A percentile compares a stretch with the other conserved stretches of the same genome.
Conservation (phyloP, 2,797 vertebrate species). For the Macropus fuliginosus region DNA sequence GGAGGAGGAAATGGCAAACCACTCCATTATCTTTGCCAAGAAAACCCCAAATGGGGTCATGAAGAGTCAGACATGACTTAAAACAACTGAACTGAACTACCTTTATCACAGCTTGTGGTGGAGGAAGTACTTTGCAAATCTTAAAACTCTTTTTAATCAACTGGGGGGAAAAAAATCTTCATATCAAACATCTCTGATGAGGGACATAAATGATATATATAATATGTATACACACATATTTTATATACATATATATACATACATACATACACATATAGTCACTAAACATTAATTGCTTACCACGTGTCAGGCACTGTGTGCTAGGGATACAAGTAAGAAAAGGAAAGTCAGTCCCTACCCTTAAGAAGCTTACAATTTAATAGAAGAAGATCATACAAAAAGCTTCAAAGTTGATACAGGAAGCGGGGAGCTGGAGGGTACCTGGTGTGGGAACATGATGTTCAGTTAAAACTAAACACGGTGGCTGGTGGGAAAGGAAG, state of each 20-base stretch:
- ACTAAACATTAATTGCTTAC: not conserved
- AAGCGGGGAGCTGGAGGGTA: not conserved
- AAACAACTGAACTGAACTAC: not conserved
- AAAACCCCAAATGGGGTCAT: not conserved
- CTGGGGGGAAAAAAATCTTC: not conserved
- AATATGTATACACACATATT: too few species aligned
- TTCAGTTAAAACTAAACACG: not conserved
- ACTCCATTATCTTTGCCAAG: not conserved
- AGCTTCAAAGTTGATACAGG: not conserved
- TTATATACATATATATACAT: too few species aligned
- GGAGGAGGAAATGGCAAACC: not conserved
- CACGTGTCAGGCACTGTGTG: not conserved
- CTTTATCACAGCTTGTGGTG: not conserved
- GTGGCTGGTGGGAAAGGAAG: not conserved
- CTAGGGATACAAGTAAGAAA: not conserved
- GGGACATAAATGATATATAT: not conserved
- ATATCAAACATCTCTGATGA: not conserved
- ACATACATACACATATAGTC: not conserved
- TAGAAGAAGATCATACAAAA: not conserved
- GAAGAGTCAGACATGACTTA: not conserved
- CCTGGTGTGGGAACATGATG: too few species aligned
- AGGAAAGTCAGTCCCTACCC: not conserved
- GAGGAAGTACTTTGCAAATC: not conserved
- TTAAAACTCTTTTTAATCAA: not conserved
- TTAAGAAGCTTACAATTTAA: not conserved